Evolutionary conservation across 2,113 vertebrate genomes (phyloP).

Genomic region (Probosciger aterrimus): DNA sequence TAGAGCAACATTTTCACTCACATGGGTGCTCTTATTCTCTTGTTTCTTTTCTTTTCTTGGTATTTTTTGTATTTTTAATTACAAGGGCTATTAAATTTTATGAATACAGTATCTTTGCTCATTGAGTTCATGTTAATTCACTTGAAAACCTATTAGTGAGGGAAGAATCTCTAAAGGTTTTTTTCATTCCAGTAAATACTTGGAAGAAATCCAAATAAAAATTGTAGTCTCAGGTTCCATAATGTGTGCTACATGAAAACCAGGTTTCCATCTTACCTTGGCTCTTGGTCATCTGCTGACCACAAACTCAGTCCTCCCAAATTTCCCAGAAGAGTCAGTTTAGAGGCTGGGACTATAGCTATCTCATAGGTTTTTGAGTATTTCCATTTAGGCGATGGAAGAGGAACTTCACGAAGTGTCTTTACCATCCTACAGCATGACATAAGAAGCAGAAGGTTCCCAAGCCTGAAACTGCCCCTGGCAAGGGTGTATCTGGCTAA

Average conservation of each 20-base stretch:
- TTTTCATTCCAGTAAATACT: not conserved
- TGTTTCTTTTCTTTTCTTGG: not conserved
- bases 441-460: not conserved
- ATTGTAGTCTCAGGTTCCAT: not conserved
- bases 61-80: not conserved
- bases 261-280: not conserved
- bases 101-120: not conserved
- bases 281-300: not conserved
- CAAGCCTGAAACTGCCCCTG: not conserved
- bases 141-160: not conserved
- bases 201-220: not conserved
- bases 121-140: conserved; percentile 2
- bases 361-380: not conserved
- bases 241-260: not conserved
- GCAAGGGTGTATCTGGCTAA: not conserved
- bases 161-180: not conserved
- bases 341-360: not conserved
- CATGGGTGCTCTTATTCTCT: not conserved
- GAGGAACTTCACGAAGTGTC: not conserved
- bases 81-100: conserved; percentile 23
- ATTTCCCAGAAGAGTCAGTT: not conserved
- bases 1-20: not conserved
- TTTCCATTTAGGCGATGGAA: not conserved
- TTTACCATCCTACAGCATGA: not conserved
- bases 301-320: not conserved